phyloP scores from a whole-genome alignment of 2,888 invertebrate genomes.

The Brenthis hecate region DNA sequence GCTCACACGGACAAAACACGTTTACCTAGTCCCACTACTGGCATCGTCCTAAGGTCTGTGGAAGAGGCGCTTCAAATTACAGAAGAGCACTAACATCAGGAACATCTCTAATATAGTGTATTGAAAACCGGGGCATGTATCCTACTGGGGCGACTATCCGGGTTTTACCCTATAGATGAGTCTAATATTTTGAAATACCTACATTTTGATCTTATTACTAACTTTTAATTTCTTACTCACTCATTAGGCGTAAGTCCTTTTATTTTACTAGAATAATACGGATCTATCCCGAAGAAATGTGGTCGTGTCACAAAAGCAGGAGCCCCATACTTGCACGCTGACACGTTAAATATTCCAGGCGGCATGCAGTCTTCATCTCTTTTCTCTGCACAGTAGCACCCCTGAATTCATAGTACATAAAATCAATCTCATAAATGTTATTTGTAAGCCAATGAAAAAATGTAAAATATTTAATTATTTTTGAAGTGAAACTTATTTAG shows the following conservation, averaged over 20 bases:
- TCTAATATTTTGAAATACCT: too few relatives aligned
- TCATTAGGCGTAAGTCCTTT: conserved; percentile 85
- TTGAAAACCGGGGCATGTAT: too few relatives aligned
- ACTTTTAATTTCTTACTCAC: conserved; percentile 50
- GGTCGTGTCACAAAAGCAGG: conserved; percentile 91
- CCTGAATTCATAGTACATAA: conserved; percentile 49
- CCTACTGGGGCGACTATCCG: too few relatives aligned
- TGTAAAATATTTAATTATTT: too few relatives aligned
- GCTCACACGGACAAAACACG: too few relatives aligned
- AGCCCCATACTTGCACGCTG: conserved; percentile 88
- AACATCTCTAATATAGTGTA: too few relatives aligned
- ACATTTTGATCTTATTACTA: background rate
- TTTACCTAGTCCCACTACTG: too few relatives aligned
- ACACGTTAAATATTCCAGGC: conserved; percentile 86
- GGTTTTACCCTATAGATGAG: too few relatives aligned
- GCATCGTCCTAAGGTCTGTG: too few relatives aligned
- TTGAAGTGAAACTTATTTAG: too few relatives aligned
- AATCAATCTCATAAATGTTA: background rate
- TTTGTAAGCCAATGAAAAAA: background rate
- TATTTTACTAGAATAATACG: conserved; percentile 83
- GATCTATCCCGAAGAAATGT: conserved; percentile 89
- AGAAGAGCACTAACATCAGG: too few relatives aligned
- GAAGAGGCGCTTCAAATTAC: too few relatives aligned
- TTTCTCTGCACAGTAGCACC: conserved; percentile 85
- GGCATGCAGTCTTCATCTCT: conserved; percentile 71